Evolutionary conservation across 2,797 vertebrate species (phyloP).

Genomic region (Eremophila alpestris): DNA sequence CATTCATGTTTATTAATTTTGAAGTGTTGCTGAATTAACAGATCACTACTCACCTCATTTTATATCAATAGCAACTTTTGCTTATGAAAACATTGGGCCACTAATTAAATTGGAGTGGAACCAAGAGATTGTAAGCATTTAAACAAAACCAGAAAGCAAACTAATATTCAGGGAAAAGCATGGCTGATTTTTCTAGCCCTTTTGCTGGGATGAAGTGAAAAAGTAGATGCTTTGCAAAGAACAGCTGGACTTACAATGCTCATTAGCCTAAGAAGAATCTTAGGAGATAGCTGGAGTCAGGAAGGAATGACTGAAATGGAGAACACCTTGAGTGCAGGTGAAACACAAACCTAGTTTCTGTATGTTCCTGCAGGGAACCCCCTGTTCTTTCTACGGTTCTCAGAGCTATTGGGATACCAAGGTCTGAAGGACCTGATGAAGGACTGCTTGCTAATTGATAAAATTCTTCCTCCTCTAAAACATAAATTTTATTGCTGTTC

Average conservation of each 20-base stretch:
- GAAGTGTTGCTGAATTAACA: conserved; percentile 73
- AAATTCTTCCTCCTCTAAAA: background rate
- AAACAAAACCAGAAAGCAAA: background rate
- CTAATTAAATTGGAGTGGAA: background rate
- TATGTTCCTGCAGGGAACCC: background rate
- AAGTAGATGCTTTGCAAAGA: background rate
- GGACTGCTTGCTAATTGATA: background rate
- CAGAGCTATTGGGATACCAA: background rate
- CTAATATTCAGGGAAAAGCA: background rate
- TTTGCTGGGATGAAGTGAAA: background rate
- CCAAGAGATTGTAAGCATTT: background rate
- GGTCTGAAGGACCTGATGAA: background rate
- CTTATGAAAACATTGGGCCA: background rate
- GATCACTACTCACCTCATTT: conserved; percentile 67
- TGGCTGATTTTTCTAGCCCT: background rate
- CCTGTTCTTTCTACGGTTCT: background rate
- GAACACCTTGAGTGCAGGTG: background rate
- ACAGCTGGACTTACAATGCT: background rate
- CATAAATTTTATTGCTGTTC: background rate
- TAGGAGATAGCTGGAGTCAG: background rate
- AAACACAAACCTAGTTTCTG: background rate
- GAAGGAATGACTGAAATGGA: background rate
- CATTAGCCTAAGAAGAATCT: background rate
- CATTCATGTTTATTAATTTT: conserved; percentile 74
- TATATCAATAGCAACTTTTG: conserved; percentile 15